Base-by-base conservation (phyloP, 1,140 invertebrate genomes). In the Aphelinus atriplicis region DNA sequence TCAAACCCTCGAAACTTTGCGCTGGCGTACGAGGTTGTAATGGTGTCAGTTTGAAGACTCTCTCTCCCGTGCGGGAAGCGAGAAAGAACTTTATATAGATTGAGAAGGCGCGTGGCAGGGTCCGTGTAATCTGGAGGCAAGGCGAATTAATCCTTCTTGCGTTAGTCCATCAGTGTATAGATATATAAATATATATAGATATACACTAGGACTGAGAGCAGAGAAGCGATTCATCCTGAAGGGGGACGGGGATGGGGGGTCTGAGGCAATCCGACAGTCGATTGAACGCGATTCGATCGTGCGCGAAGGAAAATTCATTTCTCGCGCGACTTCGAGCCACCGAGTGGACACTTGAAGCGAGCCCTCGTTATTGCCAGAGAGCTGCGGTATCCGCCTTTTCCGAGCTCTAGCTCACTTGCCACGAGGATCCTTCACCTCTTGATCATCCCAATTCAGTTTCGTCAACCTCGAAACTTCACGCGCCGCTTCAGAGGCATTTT, bases 91-190 rank as follows among this genome's bases (percentile, higher is more conserved):
- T 63, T 63, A 42, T 26, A 26, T 10, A 47, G 10, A 63, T 63
- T 7, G 47, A 65, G 10, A 64, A 64, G 26, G n/a, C 5, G 4
- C 26, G 26, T 26, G 26, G 63, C 48, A n/a, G 47, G 26, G 26
- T 1, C 9, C 7, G 10, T 48, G 63, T 65, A 65, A 65, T 65
- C 63, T 65, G n/a, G 50, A 43, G 50, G 3, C n/a, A 6, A 42
- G 6, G 63, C 50, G 63, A 65, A 64, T 64, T 51, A 65, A 65
- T 9, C n/a, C 46, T 50, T n/a, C 9, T 48, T 53, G 63, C 62
- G 62, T 50, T 65, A 65, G 42, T 26, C 26, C 26, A 26, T 4
- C 43, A 4, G 63, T 7, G 42, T 43, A 48, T 48, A 48, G 0
- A 47, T 26, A 26, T 26, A 26, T 26, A 26, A 26, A 26, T 26